These are phyloP conservation scores for Syngnathus rostellatus DNA, from an alignment of 2,797 vertebrate genomes.

Conservation along the genomic window DNA sequence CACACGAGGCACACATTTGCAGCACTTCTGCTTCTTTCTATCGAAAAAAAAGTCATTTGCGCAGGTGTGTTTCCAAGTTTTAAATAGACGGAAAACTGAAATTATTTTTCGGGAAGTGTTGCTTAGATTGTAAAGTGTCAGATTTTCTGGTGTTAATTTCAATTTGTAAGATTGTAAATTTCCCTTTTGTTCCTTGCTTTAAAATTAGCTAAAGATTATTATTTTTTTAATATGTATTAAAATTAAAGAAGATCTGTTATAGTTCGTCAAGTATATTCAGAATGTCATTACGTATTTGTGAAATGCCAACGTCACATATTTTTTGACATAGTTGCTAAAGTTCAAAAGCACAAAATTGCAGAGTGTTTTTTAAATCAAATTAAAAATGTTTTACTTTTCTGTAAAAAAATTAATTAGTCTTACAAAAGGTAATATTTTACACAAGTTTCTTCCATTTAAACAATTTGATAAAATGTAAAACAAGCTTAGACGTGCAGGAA, in stretches of 20 bases:
- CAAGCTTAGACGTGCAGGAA: neutral
- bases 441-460: neutral
- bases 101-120: neutral
- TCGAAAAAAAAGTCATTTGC: conserved; percentile 26
- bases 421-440: neutral
- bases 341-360: neutral
- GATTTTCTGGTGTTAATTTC: neutral
- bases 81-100: conserved; percentile 8
- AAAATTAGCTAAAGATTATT: neutral
- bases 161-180: conserved; percentile 2
- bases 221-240: neutral
- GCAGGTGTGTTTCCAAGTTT: conserved; percentile 30
- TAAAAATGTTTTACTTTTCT: neutral
- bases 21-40: conserved; percentile 35
- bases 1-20: conserved; percentile 46
- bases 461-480: neutral
- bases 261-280: neutral
- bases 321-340: neutral
- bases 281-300: neutral
- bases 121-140: neutral
- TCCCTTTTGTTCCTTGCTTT: neutral
- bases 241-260: neutral
- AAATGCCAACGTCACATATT: neutral
- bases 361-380: no score
- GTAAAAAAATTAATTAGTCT: neutral